These are phyloP conservation scores for Eumerus sabulonum DNA, from an alignment of 2,888 invertebrate genomes.

Conservation along the genomic window DNA sequence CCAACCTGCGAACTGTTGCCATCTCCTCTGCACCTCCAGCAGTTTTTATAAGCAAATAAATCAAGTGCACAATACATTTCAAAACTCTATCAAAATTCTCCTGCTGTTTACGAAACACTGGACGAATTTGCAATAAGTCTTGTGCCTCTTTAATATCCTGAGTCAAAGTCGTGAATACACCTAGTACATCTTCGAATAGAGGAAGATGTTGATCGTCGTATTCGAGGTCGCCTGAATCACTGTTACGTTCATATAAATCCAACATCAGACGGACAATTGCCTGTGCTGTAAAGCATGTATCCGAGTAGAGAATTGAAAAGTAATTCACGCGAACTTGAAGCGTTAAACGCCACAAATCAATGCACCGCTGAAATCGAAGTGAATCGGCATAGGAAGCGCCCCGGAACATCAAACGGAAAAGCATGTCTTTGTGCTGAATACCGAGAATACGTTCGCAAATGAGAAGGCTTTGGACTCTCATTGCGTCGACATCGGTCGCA, in stretches of 20 bases:
- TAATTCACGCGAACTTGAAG: conserved; percentile 88
- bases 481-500: conserved; percentile 89
- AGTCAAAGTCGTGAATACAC: conserved; percentile 85
- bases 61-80: conserved; percentile 88
- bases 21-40: conserved; percentile 80
- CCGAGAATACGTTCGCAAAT: conserved; percentile 94
- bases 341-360: conserved; percentile 92
- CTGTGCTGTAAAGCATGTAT: conserved; percentile 91
- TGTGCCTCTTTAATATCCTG: conserved; percentile 82
- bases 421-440: conserved; percentile 90
- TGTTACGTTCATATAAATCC: conserved; percentile 83
- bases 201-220: conserved; percentile 80
- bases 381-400: conserved; percentile 88
- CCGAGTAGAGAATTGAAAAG: conserved; percentile 87
- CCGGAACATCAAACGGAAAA: conserved; percentile 87
- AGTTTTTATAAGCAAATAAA: conserved; percentile 84
- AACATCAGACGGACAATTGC: conserved; percentile 91
- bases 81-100: conserved; percentile 90
- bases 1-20: conserved; percentile 78
- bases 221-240: conserved; percentile 79
- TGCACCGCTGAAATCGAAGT: conserved; percentile 88
- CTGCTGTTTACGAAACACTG: conserved; percentile 87
- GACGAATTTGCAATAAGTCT: conserved; percentile 81
- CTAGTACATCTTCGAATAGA: conserved; percentile 84
- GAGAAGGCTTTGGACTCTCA: conserved; percentile 92